These are phyloP conservation scores for Macropis europaea DNA, from an alignment of 2,888 invertebrate species.

Conservation along the genomic window DNA sequence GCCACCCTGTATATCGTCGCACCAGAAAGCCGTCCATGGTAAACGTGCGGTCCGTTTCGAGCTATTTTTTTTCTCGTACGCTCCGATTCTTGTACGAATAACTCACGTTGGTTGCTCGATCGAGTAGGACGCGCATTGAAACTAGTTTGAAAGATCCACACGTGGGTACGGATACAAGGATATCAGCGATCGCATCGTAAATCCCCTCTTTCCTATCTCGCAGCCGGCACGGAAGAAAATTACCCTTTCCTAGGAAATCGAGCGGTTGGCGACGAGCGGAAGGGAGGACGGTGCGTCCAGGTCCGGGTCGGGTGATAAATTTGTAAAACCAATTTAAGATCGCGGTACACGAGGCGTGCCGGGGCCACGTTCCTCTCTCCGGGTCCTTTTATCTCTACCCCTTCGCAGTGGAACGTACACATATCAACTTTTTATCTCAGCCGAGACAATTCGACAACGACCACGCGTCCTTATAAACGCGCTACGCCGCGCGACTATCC, in stretches of 20 bases:
- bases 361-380: conserved; percentile 24
- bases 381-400: conserved; percentile 47
- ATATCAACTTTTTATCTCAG: conserved; percentile 64
- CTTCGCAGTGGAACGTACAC: conserved; percentile 42
- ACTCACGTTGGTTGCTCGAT: neutral
- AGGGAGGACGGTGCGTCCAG: neutral
- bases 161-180: conserved; percentile 8
- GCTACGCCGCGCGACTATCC: conserved; percentile 37
- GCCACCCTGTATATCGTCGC: neutral
- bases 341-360: conserved; percentile 45
- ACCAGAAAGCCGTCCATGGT: neutral
- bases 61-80: neutral
- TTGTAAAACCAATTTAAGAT: conserved; percentile 66
- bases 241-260: conserved; percentile 59
- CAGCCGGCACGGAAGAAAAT: conserved; percentile 42
- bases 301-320: conserved; percentile 57
- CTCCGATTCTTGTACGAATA: neutral
- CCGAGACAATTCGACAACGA: conserved; percentile 64
- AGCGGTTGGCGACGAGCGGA: conserved; percentile 31
- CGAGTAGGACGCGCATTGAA: conserved; percentile 6
- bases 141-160: conserved; percentile 15
- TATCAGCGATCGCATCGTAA: conserved; percentile 65
- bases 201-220: conserved; percentile 55
- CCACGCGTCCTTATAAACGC: conserved; percentile 55
- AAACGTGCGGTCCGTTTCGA: neutral